Conservation (phyloP, 2,113 vertebrate species). For the Promerops cafer region DNA sequence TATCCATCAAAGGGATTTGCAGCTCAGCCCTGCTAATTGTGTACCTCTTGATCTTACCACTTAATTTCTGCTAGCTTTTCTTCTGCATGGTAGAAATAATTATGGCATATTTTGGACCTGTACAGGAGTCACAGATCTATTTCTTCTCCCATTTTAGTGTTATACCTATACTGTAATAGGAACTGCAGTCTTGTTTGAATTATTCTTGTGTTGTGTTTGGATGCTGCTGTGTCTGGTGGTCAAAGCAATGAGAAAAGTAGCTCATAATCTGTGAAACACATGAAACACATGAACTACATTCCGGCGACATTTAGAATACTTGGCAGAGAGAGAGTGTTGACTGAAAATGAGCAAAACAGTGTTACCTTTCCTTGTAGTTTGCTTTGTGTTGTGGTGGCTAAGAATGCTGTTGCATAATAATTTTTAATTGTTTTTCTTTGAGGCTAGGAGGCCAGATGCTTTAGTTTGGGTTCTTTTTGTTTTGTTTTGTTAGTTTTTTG, state of each 20-base stretch:
- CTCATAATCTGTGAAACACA: conserved; percentile 60
- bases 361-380: conserved; percentile 28
- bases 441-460: neutral
- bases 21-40: neutral
- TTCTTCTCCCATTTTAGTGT: neutral
- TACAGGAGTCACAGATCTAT: neutral
- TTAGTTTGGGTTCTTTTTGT: neutral
- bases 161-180: neutral
- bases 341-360: conserved; percentile 47
- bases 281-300: conserved; percentile 63
- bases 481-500: neutral
- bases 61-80: neutral
- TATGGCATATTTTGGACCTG: neutral
- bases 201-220: conserved; percentile 12
- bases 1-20: neutral
- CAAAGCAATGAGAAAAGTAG: conserved; percentile 54
- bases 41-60: neutral
- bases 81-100: neutral
- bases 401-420: neutral
- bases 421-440: neutral
- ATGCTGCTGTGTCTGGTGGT: conserved; percentile 32
- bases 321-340: conserved; percentile 48
- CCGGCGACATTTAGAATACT: conserved; percentile 49
- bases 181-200: conserved; percentile 13
- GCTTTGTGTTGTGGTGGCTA: neutral